Evolutionary conservation across 64 coral and sea anemone genomes (phyloP).

Genomic region (Porites australiensis): DNA sequence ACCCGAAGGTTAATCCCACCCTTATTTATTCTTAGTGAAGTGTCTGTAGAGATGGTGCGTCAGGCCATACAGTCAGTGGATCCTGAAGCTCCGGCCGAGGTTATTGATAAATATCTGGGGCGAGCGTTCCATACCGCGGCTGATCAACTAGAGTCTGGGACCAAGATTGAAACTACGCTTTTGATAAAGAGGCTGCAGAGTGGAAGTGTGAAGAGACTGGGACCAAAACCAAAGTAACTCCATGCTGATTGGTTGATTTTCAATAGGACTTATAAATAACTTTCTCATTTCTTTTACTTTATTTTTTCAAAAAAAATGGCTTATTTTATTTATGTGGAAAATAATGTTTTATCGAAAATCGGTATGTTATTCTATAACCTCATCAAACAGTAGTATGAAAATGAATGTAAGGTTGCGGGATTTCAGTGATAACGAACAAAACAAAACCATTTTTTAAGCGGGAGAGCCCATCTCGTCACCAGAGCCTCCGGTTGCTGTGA

Average conservation of each 20-base stretch:
- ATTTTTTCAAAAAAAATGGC: too few species aligned
- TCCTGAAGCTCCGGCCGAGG: slow-evolving; percentile 70
- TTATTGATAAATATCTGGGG: slow-evolving; percentile 73
- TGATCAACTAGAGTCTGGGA: slow-evolving; percentile 58
- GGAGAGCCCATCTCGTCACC: too few species aligned
- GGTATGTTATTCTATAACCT: not conserved
- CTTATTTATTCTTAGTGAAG: slow-evolving; percentile 54
- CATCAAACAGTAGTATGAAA: not conserved
- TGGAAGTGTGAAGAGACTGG: slow-evolving; percentile 93
- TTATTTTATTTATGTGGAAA: too few species aligned
- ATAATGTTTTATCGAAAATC: not conserved
- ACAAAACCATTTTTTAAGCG: too few species aligned
- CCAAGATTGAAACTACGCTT: slow-evolving; percentile 73
- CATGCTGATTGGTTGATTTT: not conserved
- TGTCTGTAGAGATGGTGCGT: slow-evolving; percentile 71
- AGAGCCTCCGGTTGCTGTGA: too few species aligned
- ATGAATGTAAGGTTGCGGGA: not conserved
- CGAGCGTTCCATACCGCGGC: slow-evolving; percentile 65
- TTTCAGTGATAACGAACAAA: too few species aligned
- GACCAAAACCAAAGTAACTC: slow-evolving; percentile 62
- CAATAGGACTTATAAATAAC: not conserved
- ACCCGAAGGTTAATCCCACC: not conserved
- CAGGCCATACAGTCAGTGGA: slow-evolving; percentile 87
- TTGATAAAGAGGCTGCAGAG: slow-evolving; percentile 88
- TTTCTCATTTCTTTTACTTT: not conserved